These are phyloP conservation scores for Luehdorfia chinensis DNA, from an alignment of 1,140 invertebrate species.

Conservation along the genomic window DNA sequence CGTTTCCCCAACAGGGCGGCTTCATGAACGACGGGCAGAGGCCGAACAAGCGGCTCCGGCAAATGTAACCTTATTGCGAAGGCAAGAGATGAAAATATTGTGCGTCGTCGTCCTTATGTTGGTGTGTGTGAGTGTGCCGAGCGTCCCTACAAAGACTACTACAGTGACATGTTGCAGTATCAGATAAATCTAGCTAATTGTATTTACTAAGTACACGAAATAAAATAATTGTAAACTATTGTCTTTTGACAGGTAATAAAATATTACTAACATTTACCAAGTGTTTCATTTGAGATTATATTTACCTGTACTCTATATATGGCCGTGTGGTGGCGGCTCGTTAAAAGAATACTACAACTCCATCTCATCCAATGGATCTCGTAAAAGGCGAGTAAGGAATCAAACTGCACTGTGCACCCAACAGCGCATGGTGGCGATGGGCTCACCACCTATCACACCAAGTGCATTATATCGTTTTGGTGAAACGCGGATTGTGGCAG, in stretches of 20 bases:
- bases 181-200: slow-evolving; percentile 72
- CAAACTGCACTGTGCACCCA: too few species aligned
- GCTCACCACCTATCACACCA: too few species aligned
- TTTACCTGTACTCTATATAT: too few species aligned
- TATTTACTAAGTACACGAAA: slow-evolving; percentile 74
- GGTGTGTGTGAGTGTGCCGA: slow-evolving; percentile 27
- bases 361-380: too few species aligned
- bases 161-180: slow-evolving; percentile 55
- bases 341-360: too few species aligned
- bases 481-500: too few species aligned
- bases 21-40: slow-evolving; percentile 72
- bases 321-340: too few species aligned
- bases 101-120: slow-evolving; percentile 31
- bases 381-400: too few species aligned
- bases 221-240: slow-evolving; percentile 61
- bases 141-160: slow-evolving; percentile 42
- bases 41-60: slow-evolving; percentile 67
- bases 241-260: slow-evolving; percentile 74
- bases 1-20: slow-evolving; percentile 44
- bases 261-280: slow-evolving; percentile 54
- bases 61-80: slow-evolving; percentile 48
- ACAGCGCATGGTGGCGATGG: too few species aligned
- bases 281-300: slow-evolving; percentile 38
- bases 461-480: too few species aligned
- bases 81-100: slow-evolving; percentile 29